A percentile compares a stretch with the other conserved stretches of the same genome.
These are phyloP conservation scores for Sepiola atlantica DNA, from an alignment of 2,888 invertebrate genomes.

Conservation along the genomic window DNA sequence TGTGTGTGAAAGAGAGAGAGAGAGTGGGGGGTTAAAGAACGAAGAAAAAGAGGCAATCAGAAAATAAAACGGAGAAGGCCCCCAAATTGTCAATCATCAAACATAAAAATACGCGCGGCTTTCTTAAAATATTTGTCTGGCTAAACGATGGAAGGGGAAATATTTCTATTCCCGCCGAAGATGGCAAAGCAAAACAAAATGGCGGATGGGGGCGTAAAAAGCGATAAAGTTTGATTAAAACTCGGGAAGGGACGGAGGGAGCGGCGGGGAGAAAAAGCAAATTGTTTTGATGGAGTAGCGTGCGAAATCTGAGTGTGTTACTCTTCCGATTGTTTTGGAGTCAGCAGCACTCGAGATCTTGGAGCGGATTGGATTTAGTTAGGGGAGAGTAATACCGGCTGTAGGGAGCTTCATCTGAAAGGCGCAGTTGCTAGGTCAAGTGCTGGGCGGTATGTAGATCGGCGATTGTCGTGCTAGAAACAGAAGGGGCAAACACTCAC, in stretches of 20 bases:
- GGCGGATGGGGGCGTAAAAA: not conserved
- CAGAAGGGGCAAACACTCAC: not conserved
- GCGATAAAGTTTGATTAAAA: not conserved
- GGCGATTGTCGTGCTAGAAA: not conserved
- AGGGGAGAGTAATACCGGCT: not conserved
- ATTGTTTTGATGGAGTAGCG: not conserved
- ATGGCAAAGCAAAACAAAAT: not conserved
- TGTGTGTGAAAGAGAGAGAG: no score
- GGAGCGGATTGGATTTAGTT: not conserved
- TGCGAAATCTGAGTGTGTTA: constrained; percentile 32
- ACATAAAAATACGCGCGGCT: constrained; percentile 19
- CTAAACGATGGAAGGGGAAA: not conserved
- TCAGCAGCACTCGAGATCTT: not conserved
- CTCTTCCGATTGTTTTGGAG: constrained; percentile 10
- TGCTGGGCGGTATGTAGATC: not conserved
- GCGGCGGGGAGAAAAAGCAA: not conserved
- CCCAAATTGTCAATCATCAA: not conserved
- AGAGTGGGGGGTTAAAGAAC: no score
- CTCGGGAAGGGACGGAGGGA: no score
- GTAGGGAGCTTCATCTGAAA: not conserved
- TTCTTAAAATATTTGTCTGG: constrained; percentile 32
- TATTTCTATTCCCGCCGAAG: not conserved
- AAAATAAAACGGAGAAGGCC: not conserved
- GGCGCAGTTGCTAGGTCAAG: not conserved
- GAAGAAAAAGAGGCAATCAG: not conserved